Conservation (phyloP, 2,797 vertebrate species). For the Epinephelus coioides region DNA sequence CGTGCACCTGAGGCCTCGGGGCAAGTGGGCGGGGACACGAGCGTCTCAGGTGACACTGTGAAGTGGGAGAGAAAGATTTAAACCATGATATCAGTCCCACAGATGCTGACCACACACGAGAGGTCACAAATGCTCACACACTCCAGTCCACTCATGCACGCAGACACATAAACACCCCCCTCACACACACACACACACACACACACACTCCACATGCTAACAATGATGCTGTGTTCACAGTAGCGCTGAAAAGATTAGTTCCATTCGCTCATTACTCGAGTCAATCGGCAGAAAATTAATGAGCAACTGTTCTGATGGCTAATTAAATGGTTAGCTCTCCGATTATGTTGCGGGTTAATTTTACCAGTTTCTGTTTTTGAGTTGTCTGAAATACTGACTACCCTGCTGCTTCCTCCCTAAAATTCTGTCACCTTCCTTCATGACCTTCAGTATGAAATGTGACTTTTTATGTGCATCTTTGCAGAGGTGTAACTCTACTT, state of each 20-base stretch:
- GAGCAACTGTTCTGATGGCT: too few relatives aligned
- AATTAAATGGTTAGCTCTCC: too few relatives aligned
- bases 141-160: constrained; percentile 41
- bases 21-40: constrained; percentile 44
- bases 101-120: constrained; percentile 68
- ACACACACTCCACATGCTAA: neutral
- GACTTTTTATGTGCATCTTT: neutral
- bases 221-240: neutral
- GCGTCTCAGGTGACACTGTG: constrained; percentile 66
- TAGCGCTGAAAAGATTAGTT: neutral
- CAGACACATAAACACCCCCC: neutral
- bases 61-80: constrained; percentile 59
- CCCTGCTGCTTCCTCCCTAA: neutral
- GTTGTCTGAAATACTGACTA: too few relatives aligned
- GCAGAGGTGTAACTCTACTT: neutral
- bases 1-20: constrained; percentile 68
- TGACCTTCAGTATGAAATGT: too few relatives aligned
- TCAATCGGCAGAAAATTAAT: too few relatives aligned
- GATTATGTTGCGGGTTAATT: too few relatives aligned
- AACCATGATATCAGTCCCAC: constrained; percentile 42
- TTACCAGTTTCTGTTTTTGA: too few relatives aligned
- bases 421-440: neutral
- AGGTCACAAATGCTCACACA: constrained; percentile 52
- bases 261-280: neutral
- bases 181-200: neutral